Conservation (phyloP, 2,113 vertebrate genomes). For the Odocoileus virginianus region DNA sequence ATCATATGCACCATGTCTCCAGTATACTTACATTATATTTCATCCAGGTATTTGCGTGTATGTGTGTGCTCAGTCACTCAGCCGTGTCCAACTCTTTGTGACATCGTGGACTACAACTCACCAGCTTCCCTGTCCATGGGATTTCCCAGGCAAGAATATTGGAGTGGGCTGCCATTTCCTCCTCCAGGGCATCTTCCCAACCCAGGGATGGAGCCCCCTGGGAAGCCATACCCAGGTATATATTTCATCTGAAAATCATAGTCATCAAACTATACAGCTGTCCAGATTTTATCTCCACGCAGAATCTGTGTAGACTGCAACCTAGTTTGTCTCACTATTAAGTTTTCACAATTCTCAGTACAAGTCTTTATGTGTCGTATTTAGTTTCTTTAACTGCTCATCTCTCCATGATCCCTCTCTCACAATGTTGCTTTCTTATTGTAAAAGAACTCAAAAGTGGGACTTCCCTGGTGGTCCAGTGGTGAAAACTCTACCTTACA, state of each 20-base stretch:
- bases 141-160: neutral
- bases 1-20: neutral
- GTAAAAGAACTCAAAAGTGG: neutral
- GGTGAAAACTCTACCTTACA: neutral
- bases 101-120: neutral
- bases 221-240: neutral
- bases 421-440: neutral
- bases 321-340: neutral
- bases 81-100: neutral
- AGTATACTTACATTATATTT: neutral
- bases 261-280: neutral
- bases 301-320: neutral
- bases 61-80: neutral
- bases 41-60: neutral
- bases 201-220: neutral
- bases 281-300: neutral
- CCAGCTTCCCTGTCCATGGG: neutral
- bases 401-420: neutral
- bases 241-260: neutral
- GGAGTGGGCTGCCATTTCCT: neutral
- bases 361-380: neutral
- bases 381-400: neutral
- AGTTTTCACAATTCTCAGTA: neutral
- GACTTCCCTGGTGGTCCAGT: neutral
- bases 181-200: neutral